Evolutionary conservation across 2,113 vertebrate genomes (phyloP).

Genomic region (Oncorhynchus clarkii): DNA sequence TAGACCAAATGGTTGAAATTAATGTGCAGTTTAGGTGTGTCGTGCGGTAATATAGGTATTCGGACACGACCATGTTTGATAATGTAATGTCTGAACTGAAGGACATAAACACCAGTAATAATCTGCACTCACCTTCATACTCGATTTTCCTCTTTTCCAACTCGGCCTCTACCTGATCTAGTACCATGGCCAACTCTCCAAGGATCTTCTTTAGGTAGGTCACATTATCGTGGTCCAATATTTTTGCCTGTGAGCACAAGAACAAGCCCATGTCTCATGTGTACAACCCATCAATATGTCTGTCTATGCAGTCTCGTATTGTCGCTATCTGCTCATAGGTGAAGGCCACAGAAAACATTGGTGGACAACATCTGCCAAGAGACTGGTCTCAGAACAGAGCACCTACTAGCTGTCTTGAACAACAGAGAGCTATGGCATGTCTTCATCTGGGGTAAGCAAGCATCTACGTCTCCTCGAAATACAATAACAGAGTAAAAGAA

Average conservation of each 20-base stretch:
- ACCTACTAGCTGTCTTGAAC: too few species aligned
- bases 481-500: too few species aligned
- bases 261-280: neutral
- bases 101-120: neutral
- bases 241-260: conserved; percentile 82
- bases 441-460: too few species aligned
- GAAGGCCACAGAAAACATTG: neutral
- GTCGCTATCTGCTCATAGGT: neutral
- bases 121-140: conserved; percentile 82
- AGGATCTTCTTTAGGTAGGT: conserved; percentile 97
- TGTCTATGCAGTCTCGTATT: neutral
- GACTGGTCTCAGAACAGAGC: too few species aligned
- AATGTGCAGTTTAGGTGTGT: too few species aligned
- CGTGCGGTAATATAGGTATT: too few species aligned
- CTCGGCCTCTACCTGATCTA: conserved; percentile 96
- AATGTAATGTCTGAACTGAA: neutral
- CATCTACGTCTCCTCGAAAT: too few species aligned
- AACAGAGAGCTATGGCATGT: too few species aligned
- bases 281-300: neutral
- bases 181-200: conserved; percentile 91
- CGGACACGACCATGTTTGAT: too few species aligned
- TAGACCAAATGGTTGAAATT: too few species aligned
- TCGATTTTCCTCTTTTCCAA: conserved; percentile 96
- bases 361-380: too few species aligned
- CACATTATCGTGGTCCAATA: conserved; percentile 96